Base-by-base conservation (phyloP, 2,888 invertebrate species). In the Cyclophora albipunctata region DNA sequence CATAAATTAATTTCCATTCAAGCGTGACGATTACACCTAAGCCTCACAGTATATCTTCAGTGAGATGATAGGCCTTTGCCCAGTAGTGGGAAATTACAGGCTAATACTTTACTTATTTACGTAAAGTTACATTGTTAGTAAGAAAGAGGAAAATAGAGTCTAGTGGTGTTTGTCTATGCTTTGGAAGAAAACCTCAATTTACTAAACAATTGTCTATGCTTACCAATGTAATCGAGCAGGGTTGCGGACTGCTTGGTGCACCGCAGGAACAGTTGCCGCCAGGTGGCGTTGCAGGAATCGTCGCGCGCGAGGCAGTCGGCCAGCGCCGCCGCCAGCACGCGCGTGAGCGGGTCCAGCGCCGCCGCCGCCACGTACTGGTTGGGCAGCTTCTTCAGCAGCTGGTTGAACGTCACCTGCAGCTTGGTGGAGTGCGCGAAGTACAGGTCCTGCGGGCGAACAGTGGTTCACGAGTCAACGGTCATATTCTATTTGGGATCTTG, bases 261-360 rank as follows among this genome's bases (percentile, higher is more conserved):
- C 67, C 92, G 93, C 37, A 90, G 79, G 77, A 94, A 93, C 47
- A 92, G 75, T 62, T 92, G 92, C 63, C 90, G 89, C 95, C 94
- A 95, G 0, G 90, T 88, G 45, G 89, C 89, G 62, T 92, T 92
- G 63, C 92, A 92, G 0, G 91, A 90, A 55, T 90, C 89, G 59
- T 95, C 94, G 47, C 82, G 81, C 34, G 74, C 74, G 42, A 95
- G 79, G 67, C 93, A 93, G 54, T 90, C 89, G 4, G 91, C 78
- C 45, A 94, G 73, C 58, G 91, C 89, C 47, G 90, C 89, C 45
- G 91, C 84, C 52, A 94, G 79, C 69, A 93, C 92, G 47, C 85
- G 79, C 62, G 85, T 75, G 60, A 82, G 87, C 0, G 78, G 69
- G 51, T 88, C 88, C 48, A 87, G 52, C 72, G 90, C 73, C 75